These are phyloP conservation scores for Agraylea sexmaculata DNA, from an alignment of 1,140 invertebrate genomes.

Conservation along the genomic window DNA sequence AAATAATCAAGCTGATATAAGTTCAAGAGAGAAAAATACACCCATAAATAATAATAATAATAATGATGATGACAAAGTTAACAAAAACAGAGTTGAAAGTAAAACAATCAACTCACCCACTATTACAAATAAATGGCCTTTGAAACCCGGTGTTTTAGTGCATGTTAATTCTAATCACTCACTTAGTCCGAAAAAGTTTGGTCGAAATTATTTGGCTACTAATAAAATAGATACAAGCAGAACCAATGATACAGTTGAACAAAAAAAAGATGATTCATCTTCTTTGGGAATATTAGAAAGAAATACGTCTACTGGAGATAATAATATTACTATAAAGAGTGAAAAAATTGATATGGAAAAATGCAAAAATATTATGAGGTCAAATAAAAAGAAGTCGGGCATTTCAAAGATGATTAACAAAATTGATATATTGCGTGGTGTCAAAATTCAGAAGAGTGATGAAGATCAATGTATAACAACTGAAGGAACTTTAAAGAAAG, in stretches of 20 bases:
- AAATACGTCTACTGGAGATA: slow-evolving; percentile 23
- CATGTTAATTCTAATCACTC: slow-evolving; percentile 59
- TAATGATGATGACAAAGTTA: slow-evolving; percentile 23
- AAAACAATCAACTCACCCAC: slow-evolving; percentile 36
- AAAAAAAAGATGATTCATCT: slow-evolving; percentile 11
- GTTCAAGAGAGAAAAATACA: slow-evolving; percentile 19
- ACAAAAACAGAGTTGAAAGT: slow-evolving; percentile 26
- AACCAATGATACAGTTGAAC: slow-evolving; percentile 26
- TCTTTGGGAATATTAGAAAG: slow-evolving; percentile 34
- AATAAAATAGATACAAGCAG: slow-evolving; percentile 12
- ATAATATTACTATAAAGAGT: slow-evolving; percentile 28
- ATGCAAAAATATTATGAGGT: slow-evolving; percentile 19
- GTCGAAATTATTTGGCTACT: slow-evolving; percentile 12
- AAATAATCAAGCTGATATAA: slow-evolving; percentile 26
- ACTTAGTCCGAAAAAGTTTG: slow-evolving; percentile 38
- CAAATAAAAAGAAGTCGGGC: slow-evolving; percentile 11
- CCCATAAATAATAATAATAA: slow-evolving; percentile 26
- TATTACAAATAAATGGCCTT: slow-evolving; percentile 70
- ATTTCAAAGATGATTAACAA: slow-evolving; percentile 27
- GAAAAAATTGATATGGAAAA: slow-evolving; percentile 30
- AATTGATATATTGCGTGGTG: slow-evolving; percentile 23
- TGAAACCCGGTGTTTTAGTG: slow-evolving; percentile 76
- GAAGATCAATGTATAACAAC: slow-evolving; percentile 25
- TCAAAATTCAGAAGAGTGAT: slow-evolving; percentile 28
- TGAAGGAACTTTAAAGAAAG: slow-evolving; percentile 29